Percentiles rank a stretch among this genome's conserved stretches.
Conservation (phyloP, 64 coral and sea anemone genomes). For the Dendrophyllia cribrosa region DNA sequence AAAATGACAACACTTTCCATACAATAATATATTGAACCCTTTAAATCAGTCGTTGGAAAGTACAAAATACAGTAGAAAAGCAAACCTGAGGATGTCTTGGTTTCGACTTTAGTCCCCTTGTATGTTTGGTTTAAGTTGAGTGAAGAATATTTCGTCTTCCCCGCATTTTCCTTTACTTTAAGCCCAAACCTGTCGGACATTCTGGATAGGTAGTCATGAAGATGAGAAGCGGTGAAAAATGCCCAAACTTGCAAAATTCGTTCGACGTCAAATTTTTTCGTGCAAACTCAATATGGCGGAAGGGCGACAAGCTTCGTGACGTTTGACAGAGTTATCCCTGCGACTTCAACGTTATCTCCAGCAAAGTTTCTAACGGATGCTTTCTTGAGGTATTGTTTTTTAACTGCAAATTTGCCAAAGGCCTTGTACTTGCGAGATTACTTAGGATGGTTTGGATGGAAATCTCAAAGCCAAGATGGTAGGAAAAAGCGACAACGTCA, state of each 20-base stretch:
- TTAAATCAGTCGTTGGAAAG: background rate
- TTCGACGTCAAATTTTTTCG: conserved; percentile 89
- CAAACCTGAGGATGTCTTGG: conserved; percentile 98
- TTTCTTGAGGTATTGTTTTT: conserved; percentile 25
- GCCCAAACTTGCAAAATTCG: conserved; percentile 86
- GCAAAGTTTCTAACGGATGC: conserved; percentile 11
- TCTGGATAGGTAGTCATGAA: conserved; percentile 99
- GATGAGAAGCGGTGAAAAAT: conserved; percentile 84
- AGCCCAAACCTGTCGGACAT: conserved; percentile 99
- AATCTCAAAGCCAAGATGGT: conserved; percentile 91
- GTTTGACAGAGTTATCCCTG: conserved; percentile 76
- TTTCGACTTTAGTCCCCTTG: conserved; percentile 99
- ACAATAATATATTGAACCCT: background rate
- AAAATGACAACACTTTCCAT: background rate
- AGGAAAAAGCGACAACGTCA: conserved; percentile 93
- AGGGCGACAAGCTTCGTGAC: conserved; percentile 72
- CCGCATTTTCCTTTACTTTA: conserved; percentile 99
- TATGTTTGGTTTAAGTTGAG: conserved; percentile 99
- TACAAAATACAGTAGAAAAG: conserved; percentile 24
- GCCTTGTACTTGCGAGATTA: conserved; percentile 44
- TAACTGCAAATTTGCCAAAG: conserved; percentile 13
- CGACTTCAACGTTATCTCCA: background rate
- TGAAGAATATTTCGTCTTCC: conserved; percentile 99
- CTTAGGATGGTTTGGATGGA: conserved; percentile 88
- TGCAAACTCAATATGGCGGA: conserved; percentile 92